Evolutionary conservation across 2,113 vertebrate species (phyloP).

Genomic region (Ariopsis seemanni): DNA sequence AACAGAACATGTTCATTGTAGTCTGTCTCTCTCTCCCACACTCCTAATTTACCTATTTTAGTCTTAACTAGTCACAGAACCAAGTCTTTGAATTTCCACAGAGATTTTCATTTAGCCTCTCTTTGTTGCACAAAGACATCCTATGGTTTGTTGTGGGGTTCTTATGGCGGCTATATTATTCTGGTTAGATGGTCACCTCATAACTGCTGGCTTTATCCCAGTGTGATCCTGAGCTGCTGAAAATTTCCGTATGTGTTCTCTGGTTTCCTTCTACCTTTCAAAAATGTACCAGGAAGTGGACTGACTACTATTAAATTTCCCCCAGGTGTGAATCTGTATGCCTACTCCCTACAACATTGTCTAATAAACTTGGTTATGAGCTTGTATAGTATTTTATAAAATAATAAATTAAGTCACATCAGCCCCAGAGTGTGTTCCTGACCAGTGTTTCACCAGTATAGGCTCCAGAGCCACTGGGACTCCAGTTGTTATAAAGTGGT

Average conservation of each 20-base stretch:
- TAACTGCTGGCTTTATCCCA: not conserved
- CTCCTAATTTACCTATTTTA: not conserved
- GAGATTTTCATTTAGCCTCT: not conserved
- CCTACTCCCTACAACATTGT: too few species aligned
- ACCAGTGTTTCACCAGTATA: not conserved
- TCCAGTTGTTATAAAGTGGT: too few species aligned
- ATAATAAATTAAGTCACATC: too few species aligned
- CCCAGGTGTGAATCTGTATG: not conserved
- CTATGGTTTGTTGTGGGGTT: too few species aligned
- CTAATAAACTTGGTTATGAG: too few species aligned
- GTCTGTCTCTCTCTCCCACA: not conserved
- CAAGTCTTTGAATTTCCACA: not conserved
- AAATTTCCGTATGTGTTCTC: not conserved
- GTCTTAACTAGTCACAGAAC: not conserved
- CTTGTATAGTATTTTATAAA: too few species aligned
- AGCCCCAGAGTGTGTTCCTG: not conserved
- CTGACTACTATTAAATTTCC: not conserved
- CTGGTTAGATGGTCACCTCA: not conserved
- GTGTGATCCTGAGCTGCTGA: not conserved
- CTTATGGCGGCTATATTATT: not conserved
- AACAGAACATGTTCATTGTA: not conserved
- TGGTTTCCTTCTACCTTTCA: not conserved
- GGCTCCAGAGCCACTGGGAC: not conserved
- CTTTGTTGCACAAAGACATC: not conserved
- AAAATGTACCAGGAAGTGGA: not conserved